phyloP scores from a whole-genome alignment of 2,797 vertebrate genomes.

The Jordanella pulchra region DNA sequence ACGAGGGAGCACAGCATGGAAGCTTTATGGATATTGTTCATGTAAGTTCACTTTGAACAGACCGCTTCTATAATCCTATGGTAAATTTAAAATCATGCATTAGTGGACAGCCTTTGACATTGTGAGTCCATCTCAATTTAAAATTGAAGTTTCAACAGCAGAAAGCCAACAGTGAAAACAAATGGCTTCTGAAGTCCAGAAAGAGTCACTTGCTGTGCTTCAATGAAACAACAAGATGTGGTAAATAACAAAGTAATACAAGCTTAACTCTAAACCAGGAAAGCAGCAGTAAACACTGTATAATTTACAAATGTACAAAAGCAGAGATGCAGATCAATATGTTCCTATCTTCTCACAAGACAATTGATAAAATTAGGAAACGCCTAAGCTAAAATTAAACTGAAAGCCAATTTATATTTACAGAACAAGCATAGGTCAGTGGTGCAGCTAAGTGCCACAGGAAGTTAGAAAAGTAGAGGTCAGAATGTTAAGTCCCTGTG shows the following conservation, averaged over 20 bases:
- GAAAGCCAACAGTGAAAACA: neutral
- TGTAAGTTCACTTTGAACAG: constrained; percentile 9
- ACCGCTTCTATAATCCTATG: neutral
- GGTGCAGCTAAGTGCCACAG: neutral
- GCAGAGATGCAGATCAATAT: neutral
- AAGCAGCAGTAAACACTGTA: neutral
- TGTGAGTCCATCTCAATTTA: neutral
- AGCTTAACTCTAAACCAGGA: neutral
- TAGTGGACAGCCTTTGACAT: neutral
- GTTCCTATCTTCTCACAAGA: neutral
- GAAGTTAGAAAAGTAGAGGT: neutral
- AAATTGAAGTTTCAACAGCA: neutral
- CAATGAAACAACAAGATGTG: neutral
- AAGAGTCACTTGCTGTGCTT: neutral
- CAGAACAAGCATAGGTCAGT: neutral
- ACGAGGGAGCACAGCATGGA: constrained; percentile 11
- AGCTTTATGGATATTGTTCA: constrained; percentile 22
- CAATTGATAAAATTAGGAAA: neutral
- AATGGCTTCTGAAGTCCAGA: neutral
- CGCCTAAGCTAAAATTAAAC: too few relatives aligned
- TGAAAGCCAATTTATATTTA: neutral
- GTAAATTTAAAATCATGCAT: constrained; percentile 9
- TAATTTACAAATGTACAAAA: neutral
- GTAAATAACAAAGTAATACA: neutral
- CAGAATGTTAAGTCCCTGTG: too few relatives aligned